Conservation (phyloP, 2,113 vertebrate genomes). For the Alectura lathami region DNA sequence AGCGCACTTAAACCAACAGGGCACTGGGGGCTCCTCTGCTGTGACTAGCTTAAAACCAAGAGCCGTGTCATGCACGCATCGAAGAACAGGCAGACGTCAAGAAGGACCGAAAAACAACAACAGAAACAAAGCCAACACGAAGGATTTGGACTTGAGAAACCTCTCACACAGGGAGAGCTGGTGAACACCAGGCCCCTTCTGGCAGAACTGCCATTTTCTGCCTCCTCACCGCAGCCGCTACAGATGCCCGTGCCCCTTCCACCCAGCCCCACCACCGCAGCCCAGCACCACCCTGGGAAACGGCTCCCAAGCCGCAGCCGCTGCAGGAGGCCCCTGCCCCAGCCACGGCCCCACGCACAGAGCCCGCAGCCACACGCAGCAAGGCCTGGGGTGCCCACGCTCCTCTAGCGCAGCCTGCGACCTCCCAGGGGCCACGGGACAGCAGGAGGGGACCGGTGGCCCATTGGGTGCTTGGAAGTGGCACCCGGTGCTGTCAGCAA, state of each 20-base stretch:
- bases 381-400: neutral
- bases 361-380: neutral
- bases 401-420: neutral
- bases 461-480: neutral
- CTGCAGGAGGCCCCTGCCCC: neutral
- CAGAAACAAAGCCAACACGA: neutral
- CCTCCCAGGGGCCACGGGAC: neutral
- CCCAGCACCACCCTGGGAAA: neutral
- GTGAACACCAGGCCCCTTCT: neutral
- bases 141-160: neutral
- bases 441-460: neutral
- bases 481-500: neutral
- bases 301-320: neutral
- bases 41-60: neutral
- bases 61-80: accelerated
- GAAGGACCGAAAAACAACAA: neutral
- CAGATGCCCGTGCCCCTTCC: neutral
- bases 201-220: neutral
- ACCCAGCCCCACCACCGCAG: neutral
- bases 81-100: neutral
- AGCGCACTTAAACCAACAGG: neutral
- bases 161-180: neutral
- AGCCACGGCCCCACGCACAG: neutral
- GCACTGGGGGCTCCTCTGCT: neutral
- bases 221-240: slow-evolving; percentile 9